These are phyloP conservation scores for Altica lythri DNA, from an alignment of 2,888 invertebrate species.

Conservation along the genomic window DNA sequence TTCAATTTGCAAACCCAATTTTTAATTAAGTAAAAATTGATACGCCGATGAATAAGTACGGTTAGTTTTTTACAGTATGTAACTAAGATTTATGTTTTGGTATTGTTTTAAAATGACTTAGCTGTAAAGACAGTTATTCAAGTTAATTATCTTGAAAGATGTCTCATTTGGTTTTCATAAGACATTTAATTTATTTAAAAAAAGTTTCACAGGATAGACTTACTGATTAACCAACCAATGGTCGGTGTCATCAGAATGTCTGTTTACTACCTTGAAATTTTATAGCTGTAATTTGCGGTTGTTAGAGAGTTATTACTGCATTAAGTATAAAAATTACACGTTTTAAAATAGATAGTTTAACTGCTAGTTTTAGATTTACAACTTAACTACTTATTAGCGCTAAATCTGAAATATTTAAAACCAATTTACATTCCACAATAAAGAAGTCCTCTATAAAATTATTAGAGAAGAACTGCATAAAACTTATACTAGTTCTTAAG, in stretches of 20 bases:
- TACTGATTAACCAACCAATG: conserved; percentile 4
- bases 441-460: no score
- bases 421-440: no score
- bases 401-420: no score
- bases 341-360: background rate
- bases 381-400: no score
- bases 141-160: conserved; percentile 6
- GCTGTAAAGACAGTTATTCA: conserved; percentile 1
- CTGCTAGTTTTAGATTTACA: background rate
- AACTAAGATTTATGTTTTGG: conserved; percentile 17
- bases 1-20: no score
- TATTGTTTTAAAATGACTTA: conserved; percentile 12
- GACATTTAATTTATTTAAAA: conserved; percentile 2
- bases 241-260: conserved; percentile 9
- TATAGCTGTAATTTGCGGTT: conserved; percentile 13
- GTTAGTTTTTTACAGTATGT: conserved; percentile 14
- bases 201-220: conserved; percentile 3
- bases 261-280: conserved; percentile 10
- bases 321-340: background rate
- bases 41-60: conserved; percentile 1
- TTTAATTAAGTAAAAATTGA: no score
- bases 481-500: no score
- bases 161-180: conserved; percentile 6
- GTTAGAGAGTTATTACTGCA: conserved; percentile 1
- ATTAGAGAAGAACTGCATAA: no score